Conservation (phyloP, 2,888 invertebrate genomes). For the Frankliniella fusca region DNA sequence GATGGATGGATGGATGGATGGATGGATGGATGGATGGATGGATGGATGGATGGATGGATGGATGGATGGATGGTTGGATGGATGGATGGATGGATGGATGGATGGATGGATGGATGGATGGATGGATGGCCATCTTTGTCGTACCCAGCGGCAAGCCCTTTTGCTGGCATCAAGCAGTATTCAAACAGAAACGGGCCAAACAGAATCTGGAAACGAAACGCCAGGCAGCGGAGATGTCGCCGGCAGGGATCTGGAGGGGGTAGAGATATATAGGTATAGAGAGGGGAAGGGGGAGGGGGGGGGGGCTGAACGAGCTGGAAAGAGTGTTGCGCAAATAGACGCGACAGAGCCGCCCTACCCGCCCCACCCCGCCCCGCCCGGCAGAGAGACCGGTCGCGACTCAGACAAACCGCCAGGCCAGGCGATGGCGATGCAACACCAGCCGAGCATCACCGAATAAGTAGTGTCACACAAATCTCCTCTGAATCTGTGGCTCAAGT, state of each 20-base stretch:
- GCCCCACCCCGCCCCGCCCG: background rate
- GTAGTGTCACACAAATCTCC: no score
- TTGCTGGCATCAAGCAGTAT: conserved; percentile 37
- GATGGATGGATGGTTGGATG: no score
- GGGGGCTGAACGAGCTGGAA: background rate
- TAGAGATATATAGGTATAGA: background rate
- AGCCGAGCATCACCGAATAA: no score
- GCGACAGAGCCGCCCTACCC: background rate
- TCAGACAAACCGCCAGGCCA: no score
- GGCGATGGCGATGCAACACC: no score
- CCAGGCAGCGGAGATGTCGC: background rate
- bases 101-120: background rate
- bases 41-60: no score
- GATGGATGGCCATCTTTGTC: background rate
- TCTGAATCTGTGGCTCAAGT: no score
- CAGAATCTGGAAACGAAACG: conserved; percentile 43
- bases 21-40: no score
- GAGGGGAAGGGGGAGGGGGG: background rate
- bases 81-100: background rate
- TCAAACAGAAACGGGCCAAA: conserved; percentile 39
- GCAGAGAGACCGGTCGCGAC: background rate
- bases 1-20: no score
- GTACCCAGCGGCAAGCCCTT: background rate
- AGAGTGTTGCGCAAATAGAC: conserved; percentile 19
- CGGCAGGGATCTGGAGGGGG: background rate